Conservation (phyloP, 1,140 invertebrate species). For the Ectropis grisescens region DNA sequence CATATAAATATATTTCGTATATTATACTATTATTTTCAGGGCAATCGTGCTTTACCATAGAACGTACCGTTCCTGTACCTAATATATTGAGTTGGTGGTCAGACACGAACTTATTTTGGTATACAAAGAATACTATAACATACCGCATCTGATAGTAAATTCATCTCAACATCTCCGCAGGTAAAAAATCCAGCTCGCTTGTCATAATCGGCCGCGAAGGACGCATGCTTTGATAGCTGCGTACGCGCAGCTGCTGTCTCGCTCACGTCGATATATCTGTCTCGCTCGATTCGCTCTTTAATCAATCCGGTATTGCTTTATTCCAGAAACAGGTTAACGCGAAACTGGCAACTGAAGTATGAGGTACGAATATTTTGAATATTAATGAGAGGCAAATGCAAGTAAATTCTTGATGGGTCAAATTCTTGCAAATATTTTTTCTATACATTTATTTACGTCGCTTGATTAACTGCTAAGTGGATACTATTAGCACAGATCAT, state of each 20-base stretch:
- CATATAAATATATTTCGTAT: no score
- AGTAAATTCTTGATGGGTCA: no score
- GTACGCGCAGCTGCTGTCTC: conserved; percentile 30
- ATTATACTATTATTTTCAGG: no score
- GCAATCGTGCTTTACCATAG: no score
- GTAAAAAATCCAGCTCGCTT: conserved; percentile 33
- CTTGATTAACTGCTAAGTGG: no score
- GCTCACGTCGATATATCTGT: conserved; percentile 14
- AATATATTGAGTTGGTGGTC: no score
- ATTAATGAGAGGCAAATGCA: conserved; percentile 33
- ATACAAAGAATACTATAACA: conserved; percentile 1
- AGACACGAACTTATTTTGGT: no score
- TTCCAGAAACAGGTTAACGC: conserved; percentile 35
- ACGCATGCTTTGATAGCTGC: conserved; percentile 50
- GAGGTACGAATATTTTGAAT: conserved; percentile 31
- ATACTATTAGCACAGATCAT: no score
- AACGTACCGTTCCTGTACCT: no score
- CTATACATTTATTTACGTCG: no score
- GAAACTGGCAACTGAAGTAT: conserved; percentile 19
- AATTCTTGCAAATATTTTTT: no score
- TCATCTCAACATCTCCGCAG: conserved; percentile 21
- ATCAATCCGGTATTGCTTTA: conserved; percentile 37
- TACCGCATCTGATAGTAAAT: conserved; percentile 20
- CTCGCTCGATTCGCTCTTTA: conserved; percentile 25
- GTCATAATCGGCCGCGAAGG: conserved; percentile 40